These are phyloP conservation scores for Butastur rufipennis DNA, from an alignment of 2,113 vertebrate species.

Conservation along the genomic window DNA sequence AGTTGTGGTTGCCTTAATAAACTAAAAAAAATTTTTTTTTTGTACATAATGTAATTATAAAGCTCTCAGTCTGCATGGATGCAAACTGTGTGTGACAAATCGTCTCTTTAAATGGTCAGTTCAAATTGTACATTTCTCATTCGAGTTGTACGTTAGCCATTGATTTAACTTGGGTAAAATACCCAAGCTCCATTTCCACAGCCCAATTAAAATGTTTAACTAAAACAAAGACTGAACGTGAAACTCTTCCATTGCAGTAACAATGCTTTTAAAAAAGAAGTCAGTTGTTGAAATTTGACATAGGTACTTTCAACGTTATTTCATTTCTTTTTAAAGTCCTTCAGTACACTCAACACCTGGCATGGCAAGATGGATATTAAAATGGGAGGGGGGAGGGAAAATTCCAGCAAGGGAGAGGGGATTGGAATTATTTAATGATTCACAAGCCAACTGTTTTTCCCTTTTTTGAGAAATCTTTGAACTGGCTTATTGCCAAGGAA, in stretches of 20 bases:
- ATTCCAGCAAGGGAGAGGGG: slow-evolving; percentile 16
- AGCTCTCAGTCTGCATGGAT: slow-evolving; percentile 86
- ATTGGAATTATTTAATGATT: not conserved
- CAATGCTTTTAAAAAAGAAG: slow-evolving; percentile 43
- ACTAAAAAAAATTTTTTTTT: slow-evolving; percentile 68
- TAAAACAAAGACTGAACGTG: slow-evolving; percentile 55
- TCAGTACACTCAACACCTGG: slow-evolving; percentile 29
- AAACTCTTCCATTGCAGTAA: slow-evolving; percentile 61
- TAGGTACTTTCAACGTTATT: slow-evolving; percentile 45
- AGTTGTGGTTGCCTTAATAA: slow-evolving; percentile 89
- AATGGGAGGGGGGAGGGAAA: not conserved
- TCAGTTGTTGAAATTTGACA: slow-evolving; percentile 56
- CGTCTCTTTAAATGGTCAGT: slow-evolving; percentile 79
- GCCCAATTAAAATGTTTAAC: slow-evolving; percentile 50
- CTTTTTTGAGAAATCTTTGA: not conserved
- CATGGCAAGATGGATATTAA: slow-evolving; percentile 31
- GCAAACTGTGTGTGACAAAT: slow-evolving; percentile 85
- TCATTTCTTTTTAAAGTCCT: slow-evolving; percentile 30
- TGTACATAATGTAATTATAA: slow-evolving; percentile 95
- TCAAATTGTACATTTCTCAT: slow-evolving; percentile 79
- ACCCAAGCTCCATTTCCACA: slow-evolving; percentile 58
- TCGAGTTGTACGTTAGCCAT: slow-evolving; percentile 68
- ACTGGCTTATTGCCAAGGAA: slow-evolving; percentile 29
- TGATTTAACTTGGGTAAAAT: slow-evolving; percentile 65
- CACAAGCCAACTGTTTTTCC: not conserved